These are phyloP conservation scores for Lucilia cuprina DNA, from an alignment of 1,140 invertebrate genomes.

Conservation along the genomic window DNA sequence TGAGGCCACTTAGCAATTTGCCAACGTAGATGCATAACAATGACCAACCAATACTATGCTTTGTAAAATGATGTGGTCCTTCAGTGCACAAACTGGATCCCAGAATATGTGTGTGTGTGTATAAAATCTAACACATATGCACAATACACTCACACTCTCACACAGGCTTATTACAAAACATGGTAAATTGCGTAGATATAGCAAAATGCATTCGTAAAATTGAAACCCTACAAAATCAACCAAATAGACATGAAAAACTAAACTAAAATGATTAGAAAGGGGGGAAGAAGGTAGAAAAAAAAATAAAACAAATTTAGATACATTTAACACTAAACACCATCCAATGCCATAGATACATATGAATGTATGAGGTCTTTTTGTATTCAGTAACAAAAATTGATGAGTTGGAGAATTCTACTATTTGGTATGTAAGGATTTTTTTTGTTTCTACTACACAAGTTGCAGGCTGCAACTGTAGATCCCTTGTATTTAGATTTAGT, in stretches of 20 bases:
- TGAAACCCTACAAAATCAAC: background rate
- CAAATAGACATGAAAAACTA: background rate
- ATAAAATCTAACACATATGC: background rate
- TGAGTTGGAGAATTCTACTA: background rate
- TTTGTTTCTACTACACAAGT: background rate
- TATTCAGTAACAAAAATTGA: slow-evolving; percentile 1
- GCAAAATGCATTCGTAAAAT: background rate
- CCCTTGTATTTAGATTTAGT: background rate
- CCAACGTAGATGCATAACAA: background rate
- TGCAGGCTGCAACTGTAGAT: background rate
- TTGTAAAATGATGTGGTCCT: background rate
- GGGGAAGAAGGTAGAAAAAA: background rate
- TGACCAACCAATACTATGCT: background rate
- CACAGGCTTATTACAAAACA: background rate
- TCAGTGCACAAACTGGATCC: background rate
- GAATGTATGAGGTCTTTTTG: background rate
- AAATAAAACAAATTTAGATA: slow-evolving; percentile 14
- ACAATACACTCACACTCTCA: no score
- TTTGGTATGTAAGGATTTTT: background rate
- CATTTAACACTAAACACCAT: slow-evolving; percentile 12
- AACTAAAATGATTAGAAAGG: background rate
- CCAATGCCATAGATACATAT: background rate
- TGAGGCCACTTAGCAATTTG: background rate
- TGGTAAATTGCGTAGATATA: background rate
- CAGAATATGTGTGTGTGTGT: background rate